These are phyloP conservation scores for Phrynosoma blainvillii DNA, from an alignment of 2,113 vertebrate genomes.

Conservation along the genomic window DNA sequence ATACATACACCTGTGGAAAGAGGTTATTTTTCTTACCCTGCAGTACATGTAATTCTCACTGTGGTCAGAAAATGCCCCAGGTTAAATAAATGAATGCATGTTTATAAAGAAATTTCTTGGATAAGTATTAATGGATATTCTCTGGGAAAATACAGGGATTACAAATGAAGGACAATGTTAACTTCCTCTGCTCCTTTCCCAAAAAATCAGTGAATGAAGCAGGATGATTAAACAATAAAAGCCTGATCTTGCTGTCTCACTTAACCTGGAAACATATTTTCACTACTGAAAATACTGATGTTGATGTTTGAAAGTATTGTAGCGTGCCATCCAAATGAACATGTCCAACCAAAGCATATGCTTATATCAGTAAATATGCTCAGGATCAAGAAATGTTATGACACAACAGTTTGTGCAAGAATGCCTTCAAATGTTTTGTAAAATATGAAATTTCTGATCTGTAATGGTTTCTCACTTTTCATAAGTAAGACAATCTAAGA, in stretches of 20 bases:
- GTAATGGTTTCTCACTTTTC: slow-evolving; percentile 2
- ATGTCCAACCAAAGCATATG: background rate
- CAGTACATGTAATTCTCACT: too few species aligned
- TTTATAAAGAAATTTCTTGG: too few species aligned
- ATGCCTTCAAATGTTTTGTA: background rate
- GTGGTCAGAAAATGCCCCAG: too few species aligned
- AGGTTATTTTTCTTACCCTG: too few species aligned
- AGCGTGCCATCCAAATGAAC: background rate
- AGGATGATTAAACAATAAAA: background rate
- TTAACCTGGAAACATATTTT: background rate
- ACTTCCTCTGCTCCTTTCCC: background rate
- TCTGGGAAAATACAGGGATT: too few species aligned
- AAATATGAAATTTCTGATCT: background rate
- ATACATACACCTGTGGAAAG: too few species aligned
- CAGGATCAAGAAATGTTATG: background rate
- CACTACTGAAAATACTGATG: background rate
- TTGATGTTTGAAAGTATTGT: background rate
- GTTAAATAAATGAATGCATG: too few species aligned
- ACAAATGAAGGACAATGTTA: background rate
- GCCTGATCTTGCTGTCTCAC: background rate
- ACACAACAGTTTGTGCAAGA: background rate
- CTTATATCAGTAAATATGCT: background rate
- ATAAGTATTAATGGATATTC: too few species aligned
- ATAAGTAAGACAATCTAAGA: background rate
- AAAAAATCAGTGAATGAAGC: background rate